Conservation (phyloP, 1,140 invertebrate genomes). For the Atopsyche davidsoni region DNA sequence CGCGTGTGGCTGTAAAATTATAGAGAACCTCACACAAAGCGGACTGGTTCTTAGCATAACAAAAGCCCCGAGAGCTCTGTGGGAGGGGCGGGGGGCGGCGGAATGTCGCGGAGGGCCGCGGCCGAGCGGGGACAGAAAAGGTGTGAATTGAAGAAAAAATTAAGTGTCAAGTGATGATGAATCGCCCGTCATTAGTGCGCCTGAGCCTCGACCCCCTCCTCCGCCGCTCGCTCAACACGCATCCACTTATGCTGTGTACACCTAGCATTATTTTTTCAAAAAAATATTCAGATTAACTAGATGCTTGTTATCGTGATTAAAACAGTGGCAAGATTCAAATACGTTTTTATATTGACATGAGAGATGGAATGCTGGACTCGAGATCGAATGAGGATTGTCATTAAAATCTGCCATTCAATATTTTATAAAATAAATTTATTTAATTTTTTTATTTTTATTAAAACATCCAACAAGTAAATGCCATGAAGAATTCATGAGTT, state of each 20-base stretch:
- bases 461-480: no score
- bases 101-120: constrained; percentile 6
- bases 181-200: constrained; percentile 26
- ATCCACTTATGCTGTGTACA: constrained; percentile 2
- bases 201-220: constrained; percentile 1
- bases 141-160: constrained; percentile 31
- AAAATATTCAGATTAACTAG: neutral
- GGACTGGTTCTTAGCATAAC: neutral
- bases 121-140: constrained; percentile 20
- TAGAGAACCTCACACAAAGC: constrained; percentile 6
- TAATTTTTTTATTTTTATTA: no score
- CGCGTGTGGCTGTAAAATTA: neutral
- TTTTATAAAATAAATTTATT: no score
- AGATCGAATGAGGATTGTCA: no score
- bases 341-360: constrained; percentile 1
- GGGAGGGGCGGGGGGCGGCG: neutral
- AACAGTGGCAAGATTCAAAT: neutral
- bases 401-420: no score
- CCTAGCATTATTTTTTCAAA: neutral
- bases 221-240: constrained; percentile 1
- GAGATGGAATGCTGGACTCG: no score
- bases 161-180: constrained; percentile 31
- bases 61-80: constrained; percentile 4
- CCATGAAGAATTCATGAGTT: no score
- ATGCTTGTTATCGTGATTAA: neutral